Base-by-base conservation (phyloP, 2,888 invertebrate genomes). In the Dryadula phaetusa region DNA sequence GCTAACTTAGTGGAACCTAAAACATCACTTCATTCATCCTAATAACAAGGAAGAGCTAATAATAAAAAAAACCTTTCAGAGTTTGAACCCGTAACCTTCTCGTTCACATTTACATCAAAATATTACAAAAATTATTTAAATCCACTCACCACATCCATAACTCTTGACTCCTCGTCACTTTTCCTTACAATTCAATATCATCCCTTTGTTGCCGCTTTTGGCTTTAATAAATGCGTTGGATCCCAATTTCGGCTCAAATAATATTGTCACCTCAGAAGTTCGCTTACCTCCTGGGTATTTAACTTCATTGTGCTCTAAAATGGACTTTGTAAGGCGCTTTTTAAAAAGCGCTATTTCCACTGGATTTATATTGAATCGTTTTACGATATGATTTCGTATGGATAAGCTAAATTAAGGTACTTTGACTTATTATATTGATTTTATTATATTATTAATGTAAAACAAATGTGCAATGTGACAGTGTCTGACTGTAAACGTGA, bases 131-230 rank as follows among this genome's bases (percentile, higher is more conserved):
- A n/a, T n/a, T n/a, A n/a, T n/a, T n/a, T n/a, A n/a, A n/a, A n/a
- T n/a, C n/a, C n/a, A 32, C 6, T 7, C 87, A 83, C 80, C 75
- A 60, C 53, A 42, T 53, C 32, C 18, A 20, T 34, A 32, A 56
- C 77, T 77, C 72, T 42, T 61, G 44, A 62, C 69, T 86, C 81
- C 70, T 7, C 42, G 78, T 64, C 58, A 64, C 77, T 74, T 82
- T 84, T 82, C 84, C 86, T 87, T 86, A 89, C 91, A 89, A 91
- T 91, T 91, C 92, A 92, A 92, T 92, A 92, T 90, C 79, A 87
- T 88, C 86, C 91, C 90, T 92, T 91, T 92, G 92, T 92, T 89
- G 90, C 86, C 85, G 89, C 90, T 89, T 88, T 87, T 88, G 88
- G 85, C 86, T 90, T 88, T 92, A 92, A 90, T 92, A 91, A 91